Conservation (phyloP, 2,888 invertebrate genomes). For the Cordylochernes scorpioides region DNA sequence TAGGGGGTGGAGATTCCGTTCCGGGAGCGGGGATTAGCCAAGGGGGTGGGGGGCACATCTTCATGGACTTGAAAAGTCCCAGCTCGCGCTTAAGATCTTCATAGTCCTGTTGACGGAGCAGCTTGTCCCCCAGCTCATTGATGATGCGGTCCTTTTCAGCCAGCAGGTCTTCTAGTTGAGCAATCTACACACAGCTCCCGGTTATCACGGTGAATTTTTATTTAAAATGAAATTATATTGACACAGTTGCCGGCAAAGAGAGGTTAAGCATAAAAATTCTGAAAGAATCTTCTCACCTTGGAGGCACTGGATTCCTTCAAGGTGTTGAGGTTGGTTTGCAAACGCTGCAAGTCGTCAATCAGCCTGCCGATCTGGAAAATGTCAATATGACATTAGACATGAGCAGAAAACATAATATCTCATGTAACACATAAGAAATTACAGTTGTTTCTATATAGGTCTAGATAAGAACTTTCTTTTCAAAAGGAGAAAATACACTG, state of each 20-base stretch:
- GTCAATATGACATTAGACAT: no score
- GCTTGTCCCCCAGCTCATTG: slow-evolving; percentile 47
- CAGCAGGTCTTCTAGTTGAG: slow-evolving; percentile 60
- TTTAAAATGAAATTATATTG: background rate
- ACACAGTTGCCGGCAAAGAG: background rate
- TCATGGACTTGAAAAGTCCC: slow-evolving; percentile 16
- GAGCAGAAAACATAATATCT: no score
- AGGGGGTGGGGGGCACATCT: background rate
- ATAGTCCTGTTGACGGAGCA: slow-evolving; percentile 68
- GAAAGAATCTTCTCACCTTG: no score
- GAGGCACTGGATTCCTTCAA: slow-evolving; percentile 65
- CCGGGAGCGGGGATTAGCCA: background rate
- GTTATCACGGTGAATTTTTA: background rate
- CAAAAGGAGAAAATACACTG: no score
- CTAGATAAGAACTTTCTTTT: background rate
- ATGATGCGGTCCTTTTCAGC: slow-evolving; percentile 66
- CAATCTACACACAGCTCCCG: slow-evolving; percentile 26
- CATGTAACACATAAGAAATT: no score
- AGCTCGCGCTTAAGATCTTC: slow-evolving; percentile 75
- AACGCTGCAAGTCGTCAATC: slow-evolving; percentile 67
- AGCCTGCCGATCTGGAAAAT: slow-evolving; percentile 56
- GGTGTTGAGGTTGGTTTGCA: slow-evolving; percentile 54
- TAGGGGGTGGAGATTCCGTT: background rate
- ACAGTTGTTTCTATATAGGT: background rate
- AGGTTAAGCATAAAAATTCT: background rate